phyloP scores from a whole-genome alignment of 35 echinoderm and acorn worm genomes.

The Holothuria glaberrima region DNA sequence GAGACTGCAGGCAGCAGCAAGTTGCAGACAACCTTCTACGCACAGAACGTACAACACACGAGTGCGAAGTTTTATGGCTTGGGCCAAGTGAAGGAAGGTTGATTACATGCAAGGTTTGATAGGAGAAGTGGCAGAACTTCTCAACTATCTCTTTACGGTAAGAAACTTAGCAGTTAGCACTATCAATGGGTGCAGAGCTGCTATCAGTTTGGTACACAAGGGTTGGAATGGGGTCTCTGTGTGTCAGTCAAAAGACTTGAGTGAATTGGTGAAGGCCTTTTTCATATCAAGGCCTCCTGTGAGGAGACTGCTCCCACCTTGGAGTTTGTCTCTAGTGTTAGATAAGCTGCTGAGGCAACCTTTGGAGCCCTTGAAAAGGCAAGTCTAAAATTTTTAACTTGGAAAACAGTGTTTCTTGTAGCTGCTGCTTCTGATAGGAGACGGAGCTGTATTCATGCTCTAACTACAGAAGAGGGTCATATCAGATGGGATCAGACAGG shows the following conservation, averaged over 20 bases:
- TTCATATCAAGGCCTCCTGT: no score
- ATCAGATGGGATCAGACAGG: background rate
- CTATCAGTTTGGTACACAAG: no score
- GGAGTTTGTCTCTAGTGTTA: no score
- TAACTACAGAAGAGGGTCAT: constrained; percentile 11
- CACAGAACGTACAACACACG: background rate
- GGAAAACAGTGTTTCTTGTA: constrained; percentile 14
- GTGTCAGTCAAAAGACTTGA: no score
- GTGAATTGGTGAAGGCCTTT: no score
- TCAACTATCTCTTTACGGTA: no score
- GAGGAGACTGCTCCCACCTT: no score
- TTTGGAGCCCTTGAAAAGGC: background rate
- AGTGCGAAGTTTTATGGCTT: background rate
- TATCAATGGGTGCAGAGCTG: no score
- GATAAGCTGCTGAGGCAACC: background rate
- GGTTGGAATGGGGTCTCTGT: no score
- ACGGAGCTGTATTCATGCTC: background rate
- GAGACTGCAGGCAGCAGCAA: background rate
- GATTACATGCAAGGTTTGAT: constrained; percentile 2
- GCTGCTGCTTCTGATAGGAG: background rate
- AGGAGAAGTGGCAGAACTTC: no score
- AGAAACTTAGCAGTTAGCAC: no score
- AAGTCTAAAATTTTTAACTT: constrained; percentile 9
- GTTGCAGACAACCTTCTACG: background rate
- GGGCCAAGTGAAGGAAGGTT: background rate